Percentiles rank a stretch among this genome's conserved stretches.
These are phyloP conservation scores for Pterostichus niger DNA, from an alignment of 2,888 invertebrate species.

Conservation along the genomic window DNA sequence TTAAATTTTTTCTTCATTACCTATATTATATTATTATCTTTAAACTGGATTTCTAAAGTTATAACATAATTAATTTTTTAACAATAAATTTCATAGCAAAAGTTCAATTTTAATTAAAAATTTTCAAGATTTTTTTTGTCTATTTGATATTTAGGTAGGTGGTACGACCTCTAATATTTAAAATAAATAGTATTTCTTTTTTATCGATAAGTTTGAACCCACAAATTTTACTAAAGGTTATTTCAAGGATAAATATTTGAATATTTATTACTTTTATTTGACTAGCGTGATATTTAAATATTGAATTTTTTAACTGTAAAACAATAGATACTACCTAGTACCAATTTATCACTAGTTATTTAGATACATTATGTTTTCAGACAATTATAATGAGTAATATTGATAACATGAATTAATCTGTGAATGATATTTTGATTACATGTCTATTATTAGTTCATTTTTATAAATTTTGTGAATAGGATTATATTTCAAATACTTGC, in stretches of 20 bases:
- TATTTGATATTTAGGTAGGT: conserved; percentile 21
- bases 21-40: too few species aligned
- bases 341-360: too few species aligned
- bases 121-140: background rate
- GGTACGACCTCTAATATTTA: conserved; percentile 10
- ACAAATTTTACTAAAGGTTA: conserved; percentile 41
- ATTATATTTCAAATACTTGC: too few species aligned
- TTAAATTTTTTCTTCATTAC: background rate
- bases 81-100: too few species aligned
- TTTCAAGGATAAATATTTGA: conserved; percentile 40
- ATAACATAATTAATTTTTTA: background rate
- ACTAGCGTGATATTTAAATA: conserved; percentile 8
- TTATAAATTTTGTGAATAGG: too few species aligned
- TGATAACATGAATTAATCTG: too few species aligned
- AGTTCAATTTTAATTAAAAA: background rate
- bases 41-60: background rate
- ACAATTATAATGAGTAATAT: too few species aligned
- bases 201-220: conserved; percentile 4
- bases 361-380: too few species aligned
- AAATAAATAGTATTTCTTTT: background rate
- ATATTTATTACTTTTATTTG: conserved; percentile 38
- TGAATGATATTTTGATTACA: too few species aligned
- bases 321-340: background rate
- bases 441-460: too few species aligned
- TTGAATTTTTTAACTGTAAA: background rate